Conservation (phyloP, 2,113 vertebrate species). For the Cricetomys ansorgei region DNA sequence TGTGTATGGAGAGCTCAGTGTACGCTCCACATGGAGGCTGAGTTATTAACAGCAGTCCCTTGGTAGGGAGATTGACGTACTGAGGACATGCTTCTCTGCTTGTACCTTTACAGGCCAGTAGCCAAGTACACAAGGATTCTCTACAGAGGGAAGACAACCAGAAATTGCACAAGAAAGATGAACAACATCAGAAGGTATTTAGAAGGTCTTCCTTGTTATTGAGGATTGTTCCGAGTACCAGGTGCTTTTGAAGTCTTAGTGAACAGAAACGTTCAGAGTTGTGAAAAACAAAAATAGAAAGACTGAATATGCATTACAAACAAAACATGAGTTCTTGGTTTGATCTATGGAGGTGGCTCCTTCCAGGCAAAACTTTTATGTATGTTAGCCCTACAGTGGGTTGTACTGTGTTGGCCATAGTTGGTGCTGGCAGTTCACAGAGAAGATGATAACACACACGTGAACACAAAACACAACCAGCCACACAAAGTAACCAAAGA, state of each 20-base stretch:
- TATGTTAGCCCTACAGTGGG: no score
- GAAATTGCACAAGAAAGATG: constrained; percentile 84
- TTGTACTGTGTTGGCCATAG: not conserved
- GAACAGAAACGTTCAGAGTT: not conserved
- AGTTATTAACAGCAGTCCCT: not conserved
- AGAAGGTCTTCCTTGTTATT: not conserved
- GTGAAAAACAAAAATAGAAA: not conserved
- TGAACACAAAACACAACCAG: not conserved
- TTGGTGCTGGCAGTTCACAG: not conserved
- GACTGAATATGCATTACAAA: not conserved
- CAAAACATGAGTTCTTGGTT: not conserved
- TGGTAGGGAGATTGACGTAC: not conserved
- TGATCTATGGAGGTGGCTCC: not conserved
- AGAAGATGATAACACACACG: not conserved
- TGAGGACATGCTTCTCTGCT: not conserved
- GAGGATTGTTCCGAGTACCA: not conserved
- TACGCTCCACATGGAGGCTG: not conserved
- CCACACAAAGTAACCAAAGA: not conserved
- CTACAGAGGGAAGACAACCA: constrained; percentile 80
- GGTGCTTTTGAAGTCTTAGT: constrained; percentile 14
- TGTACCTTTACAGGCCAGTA: constrained; percentile 79
- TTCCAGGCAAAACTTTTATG: not conserved
- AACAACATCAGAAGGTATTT: constrained; percentile 86
- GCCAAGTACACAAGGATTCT: constrained; percentile 74
- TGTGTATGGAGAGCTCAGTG: not conserved